These are phyloP conservation scores for Labia minor DNA, from an alignment of 2,888 invertebrate species.

Conservation along the genomic window DNA sequence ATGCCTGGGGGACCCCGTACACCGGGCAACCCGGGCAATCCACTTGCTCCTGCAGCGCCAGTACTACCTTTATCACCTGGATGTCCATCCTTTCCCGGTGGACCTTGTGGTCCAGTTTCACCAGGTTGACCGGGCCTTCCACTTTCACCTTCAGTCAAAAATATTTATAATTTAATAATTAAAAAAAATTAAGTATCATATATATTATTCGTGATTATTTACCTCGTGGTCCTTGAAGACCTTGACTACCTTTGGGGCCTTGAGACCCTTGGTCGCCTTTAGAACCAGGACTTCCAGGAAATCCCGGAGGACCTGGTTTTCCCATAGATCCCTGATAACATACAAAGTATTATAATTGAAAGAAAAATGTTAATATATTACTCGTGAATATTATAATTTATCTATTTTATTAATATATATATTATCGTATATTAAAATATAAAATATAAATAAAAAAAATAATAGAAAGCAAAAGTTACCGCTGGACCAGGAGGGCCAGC, in stretches of 20 bases:
- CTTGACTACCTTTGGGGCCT: slow-evolving; percentile 72
- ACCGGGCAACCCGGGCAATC: slow-evolving; percentile 74
- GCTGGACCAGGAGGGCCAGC: slow-evolving; percentile 65
- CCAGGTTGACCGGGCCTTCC: slow-evolving; percentile 69
- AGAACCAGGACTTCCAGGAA: slow-evolving; percentile 67
- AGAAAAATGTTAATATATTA: slow-evolving; percentile 2
- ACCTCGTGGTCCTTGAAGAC: slow-evolving; percentile 67
- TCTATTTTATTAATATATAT: too few species aligned
- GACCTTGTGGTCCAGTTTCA: slow-evolving; percentile 61
- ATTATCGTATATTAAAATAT: background rate
- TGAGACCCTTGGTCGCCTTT: slow-evolving; percentile 67
- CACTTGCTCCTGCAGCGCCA: slow-evolving; percentile 60
- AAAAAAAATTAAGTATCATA: too few species aligned
- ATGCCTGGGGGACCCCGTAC: slow-evolving; percentile 65
- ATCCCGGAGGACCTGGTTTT: slow-evolving; percentile 74
- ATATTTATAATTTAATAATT: slow-evolving; percentile 19
- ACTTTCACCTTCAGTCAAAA: slow-evolving; percentile 47
- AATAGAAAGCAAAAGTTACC: slow-evolving; percentile 36
- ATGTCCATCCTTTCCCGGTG: slow-evolving; percentile 68
- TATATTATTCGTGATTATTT: slow-evolving; percentile 23
- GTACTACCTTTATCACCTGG: slow-evolving; percentile 68
- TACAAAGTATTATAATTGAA: slow-evolving; percentile 16
- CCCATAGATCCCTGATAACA: slow-evolving; percentile 57
- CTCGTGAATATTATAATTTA: background rate
- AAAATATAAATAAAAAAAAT: background rate